Conservation (phyloP, 1,140 invertebrate genomes). For the Cydia fagiglandana region DNA sequence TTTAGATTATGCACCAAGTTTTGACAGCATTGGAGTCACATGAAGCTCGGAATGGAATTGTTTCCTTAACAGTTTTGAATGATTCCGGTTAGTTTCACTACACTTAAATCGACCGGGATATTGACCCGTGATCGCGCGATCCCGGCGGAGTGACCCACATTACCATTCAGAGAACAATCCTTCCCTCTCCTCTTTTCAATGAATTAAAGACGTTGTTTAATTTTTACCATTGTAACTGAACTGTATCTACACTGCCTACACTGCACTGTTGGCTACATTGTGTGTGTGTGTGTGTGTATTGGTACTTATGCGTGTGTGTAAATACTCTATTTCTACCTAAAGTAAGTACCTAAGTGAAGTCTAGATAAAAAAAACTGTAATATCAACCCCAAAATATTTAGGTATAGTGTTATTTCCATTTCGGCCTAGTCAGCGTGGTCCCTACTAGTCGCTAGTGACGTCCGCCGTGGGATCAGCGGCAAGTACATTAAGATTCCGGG, state of each 20-base stretch:
- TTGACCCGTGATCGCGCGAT: neutral
- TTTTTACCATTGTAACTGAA: neutral
- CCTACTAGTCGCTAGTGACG: neutral
- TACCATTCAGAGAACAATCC: neutral
- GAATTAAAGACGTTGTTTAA: neutral
- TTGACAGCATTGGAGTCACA: no score
- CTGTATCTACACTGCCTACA: no score
- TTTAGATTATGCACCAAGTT: neutral
- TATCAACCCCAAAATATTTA: neutral
- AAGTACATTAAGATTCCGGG: constrained; percentile 2
- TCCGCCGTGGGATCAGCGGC: neutral
- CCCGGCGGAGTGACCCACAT: neutral
- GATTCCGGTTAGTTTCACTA: no score
- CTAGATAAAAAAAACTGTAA: neutral
- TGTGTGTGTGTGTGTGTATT: no score
- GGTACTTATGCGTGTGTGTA: no score
- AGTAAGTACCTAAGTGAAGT: neutral
- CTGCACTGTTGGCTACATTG: no score
- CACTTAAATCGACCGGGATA: no score
- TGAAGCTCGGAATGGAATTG: no score
- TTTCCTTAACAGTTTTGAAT: no score
- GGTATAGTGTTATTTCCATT: neutral
- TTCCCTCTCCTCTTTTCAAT: neutral
- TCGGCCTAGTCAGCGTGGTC: neutral
- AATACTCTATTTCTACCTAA: no score